A percentile compares a stretch with the other conserved stretches of the same genome.
Conservation (phyloP, 2,113 vertebrate genomes). For the Vulpes vulpes region DNA sequence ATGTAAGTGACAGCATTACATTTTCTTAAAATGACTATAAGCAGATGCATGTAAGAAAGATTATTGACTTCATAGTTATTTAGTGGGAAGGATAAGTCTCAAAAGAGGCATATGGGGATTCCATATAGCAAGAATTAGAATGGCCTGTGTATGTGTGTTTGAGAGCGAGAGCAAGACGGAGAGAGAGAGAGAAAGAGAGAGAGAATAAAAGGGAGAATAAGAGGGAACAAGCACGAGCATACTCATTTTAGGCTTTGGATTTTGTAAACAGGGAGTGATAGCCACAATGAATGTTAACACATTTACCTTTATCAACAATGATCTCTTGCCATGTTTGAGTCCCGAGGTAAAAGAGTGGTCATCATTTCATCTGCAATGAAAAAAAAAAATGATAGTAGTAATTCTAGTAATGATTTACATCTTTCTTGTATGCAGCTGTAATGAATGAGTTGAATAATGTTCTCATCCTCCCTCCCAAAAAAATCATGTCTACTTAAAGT, state of each 20-base stretch:
- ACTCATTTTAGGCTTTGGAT: not conserved
- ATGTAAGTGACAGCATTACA: not conserved
- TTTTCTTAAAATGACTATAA: slow-evolving; percentile 36
- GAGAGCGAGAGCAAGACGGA: too few species aligned
- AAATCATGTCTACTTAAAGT: not conserved
- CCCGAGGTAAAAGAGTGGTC: not conserved
- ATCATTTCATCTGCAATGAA: not conserved
- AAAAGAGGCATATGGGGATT: not conserved
- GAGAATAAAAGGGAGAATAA: not conserved
- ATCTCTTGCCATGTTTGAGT: not conserved
- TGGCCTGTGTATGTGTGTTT: not conserved
- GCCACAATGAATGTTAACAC: not conserved
- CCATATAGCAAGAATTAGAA: not conserved
- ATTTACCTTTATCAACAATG: not conserved
- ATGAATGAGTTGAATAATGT: not conserved
- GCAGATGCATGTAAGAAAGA: not conserved
- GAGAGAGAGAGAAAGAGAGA: not conserved
- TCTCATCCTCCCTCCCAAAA: not conserved
- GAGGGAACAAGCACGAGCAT: not conserved
- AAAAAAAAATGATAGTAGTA: not conserved
- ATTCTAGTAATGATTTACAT: not conserved
- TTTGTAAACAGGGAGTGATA: not conserved
- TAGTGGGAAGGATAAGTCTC: not conserved
- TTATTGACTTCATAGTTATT: not conserved
- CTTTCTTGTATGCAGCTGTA: not conserved